Base-by-base conservation (phyloP, 1,140 invertebrate genomes). In the Acyrthosiphon pisum region DNA sequence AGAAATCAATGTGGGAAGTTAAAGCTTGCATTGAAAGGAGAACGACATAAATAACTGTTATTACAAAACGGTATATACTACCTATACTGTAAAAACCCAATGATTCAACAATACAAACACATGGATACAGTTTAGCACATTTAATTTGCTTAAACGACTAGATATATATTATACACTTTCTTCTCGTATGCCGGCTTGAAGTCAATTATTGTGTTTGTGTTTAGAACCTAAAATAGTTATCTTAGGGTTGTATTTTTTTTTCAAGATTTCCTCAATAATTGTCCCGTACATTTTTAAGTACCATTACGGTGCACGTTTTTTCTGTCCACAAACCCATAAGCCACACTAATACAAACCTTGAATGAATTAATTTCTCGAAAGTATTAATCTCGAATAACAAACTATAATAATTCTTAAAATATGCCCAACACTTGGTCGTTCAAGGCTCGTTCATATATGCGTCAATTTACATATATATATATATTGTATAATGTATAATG, bases 1-100 rank as follows among this genome's bases (percentile, higher is more conserved):
- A 46, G 35, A 89, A 89, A 89, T 37, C 87, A 53, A 89, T 35
- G 87, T 89, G 87, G 48, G 87, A 89, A 89, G 87, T 89, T 89
- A 53, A 84, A 87, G 26, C 30, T n/a, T 87, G 18, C 87, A 37
- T 53, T 35, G 48, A 89, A 89, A 89, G n/a, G n/a, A 89, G 87
- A 89, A 89, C 48, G 48, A 37, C 48, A 89, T 37, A 53, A 89
- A 53, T 35, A 53, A 89, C 30, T 26, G n/a, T 22, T 53, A 89
- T 89, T 53, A 89, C 87, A 53, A 89, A 89, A 89, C n/a, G n/a
- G 48, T 89, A 53, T 53, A 53, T 35, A n/a, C 41, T 30, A 30
- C 41, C 44, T 41, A 26, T 84, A 44, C 26, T 44, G 23, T 35
- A 89, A 89, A 50, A 53, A 50, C n/a, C 87, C 87, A 23, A 53